Evolutionary conservation across 2,888 invertebrate species (phyloP).

Genomic region (Agrotis segetum): DNA sequence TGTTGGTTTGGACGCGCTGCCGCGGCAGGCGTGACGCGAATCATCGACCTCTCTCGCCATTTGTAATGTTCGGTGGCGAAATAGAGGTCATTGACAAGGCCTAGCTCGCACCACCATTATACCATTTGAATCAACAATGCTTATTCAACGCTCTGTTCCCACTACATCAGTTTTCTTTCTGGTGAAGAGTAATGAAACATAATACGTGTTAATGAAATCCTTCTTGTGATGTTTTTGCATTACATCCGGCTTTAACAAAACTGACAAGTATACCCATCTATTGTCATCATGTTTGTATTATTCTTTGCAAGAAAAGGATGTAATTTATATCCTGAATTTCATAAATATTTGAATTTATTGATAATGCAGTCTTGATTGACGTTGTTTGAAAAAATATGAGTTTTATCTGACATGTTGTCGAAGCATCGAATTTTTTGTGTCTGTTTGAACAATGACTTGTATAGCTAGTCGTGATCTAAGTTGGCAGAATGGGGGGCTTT

Average conservation of each 20-base stretch:
- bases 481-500: conserved; percentile 80
- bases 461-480: conserved; percentile 82
- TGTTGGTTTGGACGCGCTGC: conserved; percentile 59
- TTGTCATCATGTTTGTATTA: conserved; percentile 57
- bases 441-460: conserved; percentile 74
- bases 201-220: conserved; percentile 62
- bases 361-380: conserved; percentile 63
- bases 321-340: conserved; percentile 59
- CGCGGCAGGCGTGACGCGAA: conserved; percentile 78
- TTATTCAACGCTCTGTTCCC: conserved; percentile 65
- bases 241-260: conserved; percentile 64
- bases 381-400: conserved; percentile 63
- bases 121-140: conserved; percentile 74
- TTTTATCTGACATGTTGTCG: conserved; percentile 59
- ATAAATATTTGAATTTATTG: conserved; percentile 66
- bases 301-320: conserved; percentile 36
- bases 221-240: conserved; percentile 56
- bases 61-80: conserved; percentile 84
- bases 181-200: conserved; percentile 62
- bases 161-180: conserved; percentile 60
- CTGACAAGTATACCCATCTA: conserved; percentile 43
- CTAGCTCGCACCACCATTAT: conserved; percentile 81
- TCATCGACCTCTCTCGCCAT: conserved; percentile 82
- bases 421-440: conserved; percentile 68
- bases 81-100: conserved; percentile 90